These are phyloP conservation scores for Coecobrya sp. DNA, from an alignment of 2,888 invertebrate species.

Conservation along the genomic window DNA sequence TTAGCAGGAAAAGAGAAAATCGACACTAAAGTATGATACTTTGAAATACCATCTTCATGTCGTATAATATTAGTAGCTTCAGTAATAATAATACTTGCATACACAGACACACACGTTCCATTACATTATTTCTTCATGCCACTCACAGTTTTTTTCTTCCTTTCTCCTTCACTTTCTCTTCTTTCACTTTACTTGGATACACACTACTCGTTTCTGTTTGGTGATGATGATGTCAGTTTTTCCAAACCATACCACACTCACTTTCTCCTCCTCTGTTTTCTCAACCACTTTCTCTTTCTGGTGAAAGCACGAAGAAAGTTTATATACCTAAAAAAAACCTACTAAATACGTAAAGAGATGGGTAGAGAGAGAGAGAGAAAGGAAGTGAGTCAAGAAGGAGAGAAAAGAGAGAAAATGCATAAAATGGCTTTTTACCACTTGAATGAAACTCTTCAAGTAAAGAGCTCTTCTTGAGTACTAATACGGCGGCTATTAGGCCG, in stretches of 20 bases:
- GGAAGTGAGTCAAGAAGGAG: constrained; percentile 33
- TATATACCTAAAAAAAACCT: background rate
- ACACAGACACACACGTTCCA: constrained; percentile 27
- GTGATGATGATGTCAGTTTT: constrained; percentile 41
- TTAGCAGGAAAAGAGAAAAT: background rate
- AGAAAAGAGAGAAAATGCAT: constrained; percentile 59
- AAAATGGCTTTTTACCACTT: constrained; percentile 79
- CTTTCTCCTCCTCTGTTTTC: background rate
- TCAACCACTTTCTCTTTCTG: background rate
- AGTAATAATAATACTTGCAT: constrained; percentile 34
- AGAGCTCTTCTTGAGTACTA: constrained; percentile 61
- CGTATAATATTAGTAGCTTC: constrained; percentile 17
- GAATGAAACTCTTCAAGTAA: constrained; percentile 69
- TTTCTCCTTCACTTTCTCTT: background rate
- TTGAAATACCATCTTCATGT: constrained; percentile 39
- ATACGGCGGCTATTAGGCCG: constrained; percentile 62
- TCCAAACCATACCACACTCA: background rate
- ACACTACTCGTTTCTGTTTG: background rate
- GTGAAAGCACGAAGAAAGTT: constrained; percentile 49
- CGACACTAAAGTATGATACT: constrained; percentile 57
- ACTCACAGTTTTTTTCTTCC: background rate
- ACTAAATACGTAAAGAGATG: constrained; percentile 29
- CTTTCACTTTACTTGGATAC: background rate
- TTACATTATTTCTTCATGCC: constrained; percentile 40
- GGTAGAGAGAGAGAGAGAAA: background rate